phyloP scores from a whole-genome alignment of 1,140 invertebrate genomes.

The Caenorhabditis brenneri region DNA sequence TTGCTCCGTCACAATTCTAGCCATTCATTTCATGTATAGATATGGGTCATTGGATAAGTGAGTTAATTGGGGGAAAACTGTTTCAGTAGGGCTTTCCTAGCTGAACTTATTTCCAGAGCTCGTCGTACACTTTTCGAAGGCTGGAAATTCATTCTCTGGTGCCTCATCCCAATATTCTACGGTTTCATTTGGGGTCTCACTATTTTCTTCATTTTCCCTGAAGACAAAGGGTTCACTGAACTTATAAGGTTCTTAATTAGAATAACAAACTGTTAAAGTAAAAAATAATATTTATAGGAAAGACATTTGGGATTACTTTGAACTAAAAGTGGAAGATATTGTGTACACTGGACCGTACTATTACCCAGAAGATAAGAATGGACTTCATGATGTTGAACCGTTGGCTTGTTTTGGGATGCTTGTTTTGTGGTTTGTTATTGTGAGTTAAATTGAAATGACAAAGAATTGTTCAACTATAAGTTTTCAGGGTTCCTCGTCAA shows the following conservation, averaged over 20 bases:
- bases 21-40: neutral
- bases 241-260: neutral
- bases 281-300: neutral
- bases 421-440: neutral
- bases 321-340: neutral
- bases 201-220: neutral
- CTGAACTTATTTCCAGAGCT: too few relatives aligned
- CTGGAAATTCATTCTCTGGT: neutral
- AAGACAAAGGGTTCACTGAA: slow-evolving; percentile 12
- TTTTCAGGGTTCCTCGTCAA: neutral
- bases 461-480: neutral
- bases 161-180: neutral
- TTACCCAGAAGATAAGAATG: neutral
- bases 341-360: neutral
- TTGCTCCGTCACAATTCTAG: neutral
- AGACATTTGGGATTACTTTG: slow-evolving; percentile 13
- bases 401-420: neutral
- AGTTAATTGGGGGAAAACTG: neutral
- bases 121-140: neutral
- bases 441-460: neutral
- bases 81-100: too few relatives aligned
- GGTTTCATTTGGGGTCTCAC: neutral
- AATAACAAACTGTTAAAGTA: neutral
- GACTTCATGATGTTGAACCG: neutral
- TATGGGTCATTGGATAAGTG: neutral